A percentile compares a stretch with the other conserved stretches of the same genome.
phyloP scores from a whole-genome alignment of 1,140 invertebrate species.

The Drosophila guanche region DNA sequence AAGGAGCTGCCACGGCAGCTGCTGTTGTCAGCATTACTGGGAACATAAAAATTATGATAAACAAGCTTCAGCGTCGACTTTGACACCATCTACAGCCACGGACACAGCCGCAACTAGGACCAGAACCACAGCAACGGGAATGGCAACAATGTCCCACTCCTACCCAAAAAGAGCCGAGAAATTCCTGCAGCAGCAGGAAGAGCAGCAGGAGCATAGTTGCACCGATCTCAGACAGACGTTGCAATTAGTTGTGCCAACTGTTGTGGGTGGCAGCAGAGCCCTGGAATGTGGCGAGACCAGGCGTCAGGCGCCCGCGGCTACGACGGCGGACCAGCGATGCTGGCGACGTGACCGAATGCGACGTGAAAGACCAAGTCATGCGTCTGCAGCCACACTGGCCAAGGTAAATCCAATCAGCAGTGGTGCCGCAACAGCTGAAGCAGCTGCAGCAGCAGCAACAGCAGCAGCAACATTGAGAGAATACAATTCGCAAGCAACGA shows the following conservation, averaged over 20 bases:
- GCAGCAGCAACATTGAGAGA: conserved; percentile 11
- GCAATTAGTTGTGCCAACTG: conserved; percentile 83
- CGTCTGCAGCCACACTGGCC: conserved; percentile 45
- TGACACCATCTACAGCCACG: conserved; percentile 38
- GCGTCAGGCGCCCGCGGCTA: not conserved
- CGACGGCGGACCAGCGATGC: conserved; percentile 42
- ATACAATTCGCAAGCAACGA: conserved; percentile 66
- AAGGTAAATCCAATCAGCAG: conserved; percentile 62
- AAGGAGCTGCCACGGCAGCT: conserved; percentile 38
- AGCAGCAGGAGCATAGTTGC: conserved; percentile 46
- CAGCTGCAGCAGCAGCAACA: conserved; percentile 16
- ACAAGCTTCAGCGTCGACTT: conserved; percentile 66
- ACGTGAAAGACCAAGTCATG: conserved; percentile 73
- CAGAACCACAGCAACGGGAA: conserved; percentile 19
- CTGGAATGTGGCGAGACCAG: conserved; percentile 48
- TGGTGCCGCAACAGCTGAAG: conserved; percentile 26
- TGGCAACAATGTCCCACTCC: conserved; percentile 30
- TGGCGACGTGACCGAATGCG: conserved; percentile 73
- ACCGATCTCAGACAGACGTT: conserved; percentile 71
- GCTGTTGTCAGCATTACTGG: conserved; percentile 48
- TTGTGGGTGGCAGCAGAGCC: conserved; percentile 40
- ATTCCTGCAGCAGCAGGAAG: conserved; percentile 63
- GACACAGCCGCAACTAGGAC: conserved; percentile 3
- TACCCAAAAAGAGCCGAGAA: conserved; percentile 24
- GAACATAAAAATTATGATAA: conserved; percentile 81